phyloP scores from a whole-genome alignment of 2,797 vertebrate genomes.

The Myotis planiceps region DNA sequence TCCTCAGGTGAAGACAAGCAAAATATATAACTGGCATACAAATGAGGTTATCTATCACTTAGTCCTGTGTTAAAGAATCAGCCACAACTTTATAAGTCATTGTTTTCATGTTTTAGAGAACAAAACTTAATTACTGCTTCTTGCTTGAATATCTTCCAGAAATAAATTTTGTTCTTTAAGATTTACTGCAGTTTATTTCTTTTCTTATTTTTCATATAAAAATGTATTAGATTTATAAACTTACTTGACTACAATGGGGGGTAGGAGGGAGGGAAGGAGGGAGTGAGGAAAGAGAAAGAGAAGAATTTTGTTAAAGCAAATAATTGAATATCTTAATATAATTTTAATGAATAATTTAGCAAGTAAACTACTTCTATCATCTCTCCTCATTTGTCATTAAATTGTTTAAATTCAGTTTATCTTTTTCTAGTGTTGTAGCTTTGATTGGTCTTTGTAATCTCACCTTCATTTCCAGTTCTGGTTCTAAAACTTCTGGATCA shows the following conservation, averaged over 20 bases:
- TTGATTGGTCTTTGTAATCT: slow-evolving; percentile 89
- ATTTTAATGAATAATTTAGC: not conserved
- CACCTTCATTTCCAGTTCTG: slow-evolving; percentile 63
- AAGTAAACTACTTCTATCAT: not conserved
- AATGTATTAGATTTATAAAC: not conserved
- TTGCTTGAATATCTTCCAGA: not conserved
- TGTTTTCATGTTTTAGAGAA: not conserved
- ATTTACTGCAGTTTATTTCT: not conserved
- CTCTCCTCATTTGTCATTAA: slow-evolving; percentile 83
- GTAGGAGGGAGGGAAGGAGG: too few species aligned
- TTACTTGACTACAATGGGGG: not conserved
- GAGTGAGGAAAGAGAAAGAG: too few species aligned
- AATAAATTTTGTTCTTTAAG: not conserved
- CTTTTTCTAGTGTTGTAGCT: slow-evolving; percentile 89
- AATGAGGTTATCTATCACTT: not conserved
- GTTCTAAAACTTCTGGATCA: slow-evolving; percentile 81
- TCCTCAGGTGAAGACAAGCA: not conserved
- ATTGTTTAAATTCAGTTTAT: slow-evolving; percentile 89
- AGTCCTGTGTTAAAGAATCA: not conserved
- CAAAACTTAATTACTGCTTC: not conserved
- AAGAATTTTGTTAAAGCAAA: not conserved
- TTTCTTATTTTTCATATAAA: not conserved
- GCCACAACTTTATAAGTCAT: not conserved
- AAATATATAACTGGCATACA: not conserved
- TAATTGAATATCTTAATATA: not conserved